Evolutionary conservation across 2,113 vertebrate genomes (phyloP).

Genomic region (Malurus elegans): DNA sequence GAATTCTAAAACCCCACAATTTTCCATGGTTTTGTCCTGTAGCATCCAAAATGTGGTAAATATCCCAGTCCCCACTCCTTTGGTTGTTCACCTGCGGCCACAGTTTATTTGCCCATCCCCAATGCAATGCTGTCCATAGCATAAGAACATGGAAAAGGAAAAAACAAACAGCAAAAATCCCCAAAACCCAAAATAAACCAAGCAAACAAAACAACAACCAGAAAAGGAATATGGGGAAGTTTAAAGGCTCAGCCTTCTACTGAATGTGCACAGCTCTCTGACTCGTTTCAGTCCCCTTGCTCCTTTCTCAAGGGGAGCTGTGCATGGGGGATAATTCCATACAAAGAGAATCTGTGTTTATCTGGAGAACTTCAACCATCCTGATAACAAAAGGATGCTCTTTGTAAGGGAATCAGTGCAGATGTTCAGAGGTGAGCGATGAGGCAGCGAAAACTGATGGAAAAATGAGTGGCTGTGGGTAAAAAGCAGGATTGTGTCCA

Average conservation of each 20-base stretch:
- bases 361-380: neutral
- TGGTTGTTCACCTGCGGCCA: neutral
- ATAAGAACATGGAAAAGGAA: neutral
- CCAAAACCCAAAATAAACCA: rapidly evolving
- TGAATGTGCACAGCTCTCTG: neutral
- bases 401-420: neutral
- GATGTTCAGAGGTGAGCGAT: neutral
- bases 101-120: neutral
- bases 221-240: neutral
- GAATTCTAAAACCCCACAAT: neutral
- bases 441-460: neutral
- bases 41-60: neutral
- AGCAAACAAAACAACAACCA: neutral
- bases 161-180: neutral
- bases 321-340: neutral
- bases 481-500: neutral
- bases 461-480: neutral
- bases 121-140: neutral
- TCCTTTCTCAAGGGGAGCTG: neutral
- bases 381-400: neutral
- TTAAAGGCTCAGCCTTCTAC: neutral
- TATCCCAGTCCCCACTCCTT: neutral
- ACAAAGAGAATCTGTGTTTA: neutral
- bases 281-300: neutral
- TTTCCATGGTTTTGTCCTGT: neutral